Conservation (phyloP, 2,113 vertebrate genomes). For the Podilymbus podiceps region DNA sequence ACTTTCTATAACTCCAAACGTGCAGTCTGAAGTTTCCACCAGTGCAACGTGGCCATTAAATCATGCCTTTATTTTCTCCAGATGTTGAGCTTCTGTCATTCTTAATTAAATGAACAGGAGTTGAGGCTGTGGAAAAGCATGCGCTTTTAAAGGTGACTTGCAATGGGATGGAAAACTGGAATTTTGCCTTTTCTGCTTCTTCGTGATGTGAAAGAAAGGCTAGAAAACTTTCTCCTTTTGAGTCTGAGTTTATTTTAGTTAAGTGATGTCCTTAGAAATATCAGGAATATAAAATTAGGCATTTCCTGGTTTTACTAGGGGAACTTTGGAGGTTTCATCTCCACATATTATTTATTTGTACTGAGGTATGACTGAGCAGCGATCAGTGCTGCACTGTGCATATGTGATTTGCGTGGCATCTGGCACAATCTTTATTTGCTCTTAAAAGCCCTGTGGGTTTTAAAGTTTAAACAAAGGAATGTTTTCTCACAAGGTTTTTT, state of each 20-base stretch:
- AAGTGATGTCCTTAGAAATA: constrained; percentile 4
- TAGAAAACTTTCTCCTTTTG: neutral
- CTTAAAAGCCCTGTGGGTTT: constrained; percentile 24
- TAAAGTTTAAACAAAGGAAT: constrained; percentile 44
- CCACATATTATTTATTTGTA: constrained; percentile 4
- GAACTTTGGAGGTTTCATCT: neutral
- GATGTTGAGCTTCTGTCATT: constrained; percentile 46
- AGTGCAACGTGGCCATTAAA: neutral
- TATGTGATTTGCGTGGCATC: constrained; percentile 6
- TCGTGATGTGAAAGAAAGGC: neutral
- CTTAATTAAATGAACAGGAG: constrained; percentile 32
- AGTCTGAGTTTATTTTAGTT: neutral
- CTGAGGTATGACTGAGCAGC: neutral
- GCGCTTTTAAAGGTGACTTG: neutral
- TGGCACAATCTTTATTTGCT: constrained; percentile 44
- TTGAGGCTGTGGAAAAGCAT: neutral
- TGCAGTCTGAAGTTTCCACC: constrained; percentile 2
- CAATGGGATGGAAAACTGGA: constrained; percentile 15
- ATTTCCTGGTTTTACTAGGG: constrained; percentile 5
- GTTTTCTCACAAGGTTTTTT: constrained; percentile 40
- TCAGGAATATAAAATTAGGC: constrained; percentile 12
- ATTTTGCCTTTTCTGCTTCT: constrained; percentile 2
- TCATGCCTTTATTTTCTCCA: constrained; percentile 39
- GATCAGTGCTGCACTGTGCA: neutral
- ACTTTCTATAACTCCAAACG: constrained; percentile 1